These are phyloP conservation scores for Nymphicus hollandicus DNA, from an alignment of 2,113 vertebrate species.

Conservation along the genomic window DNA sequence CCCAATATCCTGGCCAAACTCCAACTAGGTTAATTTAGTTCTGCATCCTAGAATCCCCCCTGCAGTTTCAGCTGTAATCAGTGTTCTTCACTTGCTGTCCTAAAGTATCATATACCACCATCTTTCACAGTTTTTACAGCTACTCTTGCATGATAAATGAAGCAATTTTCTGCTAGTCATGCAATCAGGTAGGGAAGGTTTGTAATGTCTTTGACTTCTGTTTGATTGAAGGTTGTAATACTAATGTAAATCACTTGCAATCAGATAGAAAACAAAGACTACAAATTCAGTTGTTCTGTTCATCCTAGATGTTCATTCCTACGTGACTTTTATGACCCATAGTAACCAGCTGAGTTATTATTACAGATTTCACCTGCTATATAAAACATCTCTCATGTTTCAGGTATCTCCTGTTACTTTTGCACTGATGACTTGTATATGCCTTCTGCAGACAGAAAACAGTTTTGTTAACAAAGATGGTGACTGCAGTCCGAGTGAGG, in stretches of 20 bases:
- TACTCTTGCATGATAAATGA: not conserved
- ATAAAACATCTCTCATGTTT: not conserved
- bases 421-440: not conserved
- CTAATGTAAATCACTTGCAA: not conserved
- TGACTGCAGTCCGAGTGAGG: not conserved
- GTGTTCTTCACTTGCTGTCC: not conserved
- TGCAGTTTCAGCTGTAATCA: not conserved
- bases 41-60: not conserved
- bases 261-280: not conserved
- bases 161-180: not conserved
- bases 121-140: not conserved
- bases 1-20: not conserved
- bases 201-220: not conserved
- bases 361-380: not conserved
- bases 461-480: not conserved
- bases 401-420: not conserved
- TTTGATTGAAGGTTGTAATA: slow-evolving; percentile 7
- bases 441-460: not conserved
- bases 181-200: not conserved
- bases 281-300: not conserved
- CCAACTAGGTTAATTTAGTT: not conserved
- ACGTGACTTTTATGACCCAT: not conserved
- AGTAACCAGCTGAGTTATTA: not conserved
- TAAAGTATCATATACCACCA: not conserved
- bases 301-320: not conserved